Evolutionary conservation across 2,797 vertebrate species (phyloP), one percentile per base, ranked within the genome.

Genomic region (Cryptoprocta ferox): DNA sequence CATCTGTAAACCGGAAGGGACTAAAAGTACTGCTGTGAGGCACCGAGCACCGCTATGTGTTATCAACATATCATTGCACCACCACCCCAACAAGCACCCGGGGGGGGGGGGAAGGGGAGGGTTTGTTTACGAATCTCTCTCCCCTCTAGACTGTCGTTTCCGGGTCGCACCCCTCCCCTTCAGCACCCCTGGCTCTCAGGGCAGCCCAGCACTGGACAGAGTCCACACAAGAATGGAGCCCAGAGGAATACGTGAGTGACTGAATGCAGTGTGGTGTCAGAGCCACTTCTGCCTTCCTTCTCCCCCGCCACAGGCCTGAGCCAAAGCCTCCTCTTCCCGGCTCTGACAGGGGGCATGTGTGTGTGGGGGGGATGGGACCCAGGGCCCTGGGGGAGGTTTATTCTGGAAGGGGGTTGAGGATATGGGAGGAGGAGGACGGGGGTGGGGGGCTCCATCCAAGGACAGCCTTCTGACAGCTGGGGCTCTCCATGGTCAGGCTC

Each of bases 101-200:
- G 0, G 5, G 3, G 1, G 66, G 8, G 0, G 5, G 3, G 1
- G 66, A 3, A 0, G 24, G 18, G 28, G 81, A 28, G 5, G 0
- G 0, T 7, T 28, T 26, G 53, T 53, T 94, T 48, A 12, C 0
- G 2, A 61, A 15, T 42, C 37, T 80, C 32, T 83, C 35, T 76
- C 15, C 53, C 32, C 42, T 76, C 76, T 9, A 42, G 39, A 66
- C 8, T 11, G 42, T 73, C 48, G 1, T 80, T 48, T 45, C 61
- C 61, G 45, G 61, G 61, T 15, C 28, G 39, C 1, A 2, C 6
- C 45, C 8, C 5, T 32, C 59, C 83, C n/a, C 28, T 45, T 39
- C 59, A 8, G 7, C 3, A 6, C 21, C 53, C 8, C 42, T 3
- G 16, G 66, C 39, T 61, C 68, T 53, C n/a, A 16, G 37, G 1